Evolutionary conservation across 2,797 vertebrate genomes (phyloP).

Genomic region (Acrocephalus scirpaceus): DNA sequence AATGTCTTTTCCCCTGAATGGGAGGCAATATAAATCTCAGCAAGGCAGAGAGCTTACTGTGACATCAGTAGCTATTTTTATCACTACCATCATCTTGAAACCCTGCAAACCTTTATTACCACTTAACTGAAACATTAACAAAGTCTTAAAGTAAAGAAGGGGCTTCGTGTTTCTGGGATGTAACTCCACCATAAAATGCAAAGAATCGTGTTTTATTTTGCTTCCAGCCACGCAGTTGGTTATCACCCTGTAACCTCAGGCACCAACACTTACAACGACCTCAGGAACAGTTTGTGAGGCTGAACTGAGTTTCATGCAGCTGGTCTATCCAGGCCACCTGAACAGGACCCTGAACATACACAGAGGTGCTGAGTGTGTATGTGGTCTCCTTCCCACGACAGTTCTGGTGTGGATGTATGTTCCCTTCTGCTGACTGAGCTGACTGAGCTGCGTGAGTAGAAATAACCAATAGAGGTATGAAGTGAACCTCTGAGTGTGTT

Average conservation of each 20-base stretch:
- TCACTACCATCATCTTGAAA: background rate
- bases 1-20: background rate
- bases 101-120: background rate
- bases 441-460: background rate
- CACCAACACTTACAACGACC: background rate
- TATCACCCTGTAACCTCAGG: background rate
- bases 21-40: background rate
- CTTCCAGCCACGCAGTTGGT: rapidly evolving
- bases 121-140: background rate
- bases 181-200: background rate
- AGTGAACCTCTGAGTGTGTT: background rate
- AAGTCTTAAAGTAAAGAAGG: background rate
- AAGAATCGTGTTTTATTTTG: background rate
- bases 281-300: background rate
- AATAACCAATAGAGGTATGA: background rate
- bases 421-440: background rate
- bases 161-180: rapidly evolving
- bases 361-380: background rate
- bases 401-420: rapidly evolving
- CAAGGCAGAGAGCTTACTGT: background rate
- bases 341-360: background rate
- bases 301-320: background rate
- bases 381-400: background rate
- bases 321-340: background rate
- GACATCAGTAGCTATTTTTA: background rate